phyloP scores from a whole-genome alignment of 2,888 invertebrate species.

The Willowsia nigromaculata region DNA sequence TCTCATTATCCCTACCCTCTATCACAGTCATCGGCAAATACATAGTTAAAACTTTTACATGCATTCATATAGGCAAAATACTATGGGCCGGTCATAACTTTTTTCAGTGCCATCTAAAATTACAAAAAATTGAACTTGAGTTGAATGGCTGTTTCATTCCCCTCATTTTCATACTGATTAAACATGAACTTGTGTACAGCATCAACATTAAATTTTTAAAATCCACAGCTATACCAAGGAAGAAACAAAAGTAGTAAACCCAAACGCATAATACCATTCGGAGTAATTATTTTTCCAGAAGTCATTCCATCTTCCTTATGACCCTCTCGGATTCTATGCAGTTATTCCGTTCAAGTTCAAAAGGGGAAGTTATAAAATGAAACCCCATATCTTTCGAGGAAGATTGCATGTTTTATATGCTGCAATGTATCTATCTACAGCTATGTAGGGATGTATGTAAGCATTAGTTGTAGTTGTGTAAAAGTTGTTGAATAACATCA shows the following conservation, averaged over 20 bases:
- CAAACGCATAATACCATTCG: not conserved
- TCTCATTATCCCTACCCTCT: not conserved
- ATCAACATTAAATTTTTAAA: not conserved
- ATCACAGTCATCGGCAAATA: not conserved
- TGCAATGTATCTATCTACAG: no score
- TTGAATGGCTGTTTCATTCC: not conserved
- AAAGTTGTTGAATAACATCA: conserved; percentile 43
- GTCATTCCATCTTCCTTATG: not conserved
- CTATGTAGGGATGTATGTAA: no score
- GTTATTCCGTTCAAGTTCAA: not conserved
- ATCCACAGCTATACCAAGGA: not conserved
- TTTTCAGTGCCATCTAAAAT: not conserved
- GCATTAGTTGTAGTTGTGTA: no score
- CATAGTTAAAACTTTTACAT: not conserved
- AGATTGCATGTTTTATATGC: no score
- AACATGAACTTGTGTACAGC: not conserved
- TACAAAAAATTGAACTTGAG: not conserved
- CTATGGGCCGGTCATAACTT: not conserved
- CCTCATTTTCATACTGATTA: not conserved
- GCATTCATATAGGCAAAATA: not conserved
- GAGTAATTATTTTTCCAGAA: conserved; percentile 39
- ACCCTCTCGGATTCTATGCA: not conserved
- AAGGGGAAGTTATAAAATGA: not conserved
- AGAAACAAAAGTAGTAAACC: not conserved
- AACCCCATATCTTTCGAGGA: not conserved